These are phyloP conservation scores for Zaprionus capensis DNA, from an alignment of 1,140 invertebrate genomes.

Conservation along the genomic window DNA sequence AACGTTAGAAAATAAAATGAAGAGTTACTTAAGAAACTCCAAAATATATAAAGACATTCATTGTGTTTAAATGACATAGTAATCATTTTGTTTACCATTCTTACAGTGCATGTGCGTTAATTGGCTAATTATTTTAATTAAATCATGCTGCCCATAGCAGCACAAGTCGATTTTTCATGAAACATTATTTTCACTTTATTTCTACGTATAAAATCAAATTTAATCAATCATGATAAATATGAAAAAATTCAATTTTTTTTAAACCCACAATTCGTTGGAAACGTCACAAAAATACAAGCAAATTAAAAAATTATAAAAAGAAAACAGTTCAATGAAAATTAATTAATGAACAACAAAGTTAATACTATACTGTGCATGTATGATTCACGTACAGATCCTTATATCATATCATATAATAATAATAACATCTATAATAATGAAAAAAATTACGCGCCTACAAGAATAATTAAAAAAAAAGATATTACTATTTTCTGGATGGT, in stretches of 20 bases:
- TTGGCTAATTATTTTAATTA: neutral
- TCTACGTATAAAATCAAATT: neutral
- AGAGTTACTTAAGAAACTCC: neutral
- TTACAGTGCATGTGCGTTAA: neutral
- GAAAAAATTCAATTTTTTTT: neutral
- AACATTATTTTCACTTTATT: neutral
- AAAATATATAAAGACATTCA: neutral
- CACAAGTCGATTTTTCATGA: neutral
- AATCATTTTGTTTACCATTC: no score
- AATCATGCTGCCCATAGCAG: neutral
- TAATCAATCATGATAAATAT: neutral
- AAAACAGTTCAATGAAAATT: conserved; percentile 24
- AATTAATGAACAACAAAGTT: conserved; percentile 38
- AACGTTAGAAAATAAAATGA: neutral
- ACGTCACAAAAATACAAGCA: neutral
- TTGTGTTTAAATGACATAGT: no score
- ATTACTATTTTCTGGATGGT: neutral
- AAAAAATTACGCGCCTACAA: conserved; percentile 29
- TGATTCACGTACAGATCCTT: neutral
- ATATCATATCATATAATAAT: neutral
- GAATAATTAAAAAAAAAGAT: conserved; percentile 22
- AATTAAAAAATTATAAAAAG: conserved; percentile 18
- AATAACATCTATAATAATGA: conserved; percentile 3
- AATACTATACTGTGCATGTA: neutral
- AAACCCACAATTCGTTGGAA: neutral